Conservation (phyloP, 2,113 vertebrate species). For the Mionectes macconnelli region DNA sequence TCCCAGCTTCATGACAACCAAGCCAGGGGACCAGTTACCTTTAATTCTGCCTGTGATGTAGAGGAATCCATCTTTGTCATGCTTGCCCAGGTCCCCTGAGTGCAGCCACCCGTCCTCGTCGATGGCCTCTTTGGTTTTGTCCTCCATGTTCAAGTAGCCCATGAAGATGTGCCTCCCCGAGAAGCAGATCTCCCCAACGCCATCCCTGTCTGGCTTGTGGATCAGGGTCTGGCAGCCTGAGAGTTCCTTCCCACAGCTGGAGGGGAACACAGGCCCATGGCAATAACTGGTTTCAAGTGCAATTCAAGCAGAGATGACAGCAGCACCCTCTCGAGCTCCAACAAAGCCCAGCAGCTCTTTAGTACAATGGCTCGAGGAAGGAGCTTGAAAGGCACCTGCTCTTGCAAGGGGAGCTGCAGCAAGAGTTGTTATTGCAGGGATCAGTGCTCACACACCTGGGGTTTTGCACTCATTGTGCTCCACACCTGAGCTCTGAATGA, state of each 20-base stretch:
- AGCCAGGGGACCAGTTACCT: slow-evolving; percentile 66
- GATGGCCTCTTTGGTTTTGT: slow-evolving; percentile 80
- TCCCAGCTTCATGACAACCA: background rate
- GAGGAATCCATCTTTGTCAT: slow-evolving; percentile 82
- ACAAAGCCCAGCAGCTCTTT: background rate
- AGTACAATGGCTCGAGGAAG: background rate
- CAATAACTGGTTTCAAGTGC: background rate
- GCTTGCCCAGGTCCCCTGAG: slow-evolving; percentile 87
- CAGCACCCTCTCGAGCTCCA: background rate
- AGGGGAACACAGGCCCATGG: background rate
- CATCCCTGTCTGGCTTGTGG: slow-evolving; percentile 72
- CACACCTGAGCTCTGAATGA: background rate
- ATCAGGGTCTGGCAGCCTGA: slow-evolving; percentile 82
- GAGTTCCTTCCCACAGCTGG: slow-evolving; percentile 87
- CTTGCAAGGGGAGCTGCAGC: background rate
- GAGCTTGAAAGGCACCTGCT: background rate
- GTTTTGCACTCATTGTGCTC: background rate
- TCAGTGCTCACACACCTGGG: background rate
- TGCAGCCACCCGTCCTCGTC: slow-evolving; percentile 90
- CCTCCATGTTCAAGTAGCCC: slow-evolving; percentile 88
- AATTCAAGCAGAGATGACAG: background rate
- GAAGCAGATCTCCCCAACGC: slow-evolving; percentile 86
- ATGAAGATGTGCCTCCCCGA: slow-evolving; percentile 93
- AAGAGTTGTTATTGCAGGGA: background rate
- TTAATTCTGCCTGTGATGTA: slow-evolving; percentile 92